These are phyloP conservation scores for Melanotaenia boesemani DNA, from an alignment of 2,797 vertebrate genomes.

Conservation along the genomic window DNA sequence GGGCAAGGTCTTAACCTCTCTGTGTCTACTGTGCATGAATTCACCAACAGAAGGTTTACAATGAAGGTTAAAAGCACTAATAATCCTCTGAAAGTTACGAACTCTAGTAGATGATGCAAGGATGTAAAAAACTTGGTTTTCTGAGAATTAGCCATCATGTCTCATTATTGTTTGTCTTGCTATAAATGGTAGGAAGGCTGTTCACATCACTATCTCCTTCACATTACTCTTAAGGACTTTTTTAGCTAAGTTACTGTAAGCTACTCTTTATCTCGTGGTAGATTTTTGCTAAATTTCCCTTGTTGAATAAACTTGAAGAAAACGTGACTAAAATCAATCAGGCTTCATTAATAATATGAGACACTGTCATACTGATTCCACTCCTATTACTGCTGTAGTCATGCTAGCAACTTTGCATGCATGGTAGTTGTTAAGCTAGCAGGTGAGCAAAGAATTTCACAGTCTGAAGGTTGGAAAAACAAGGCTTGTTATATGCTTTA, in stretches of 20 bases:
- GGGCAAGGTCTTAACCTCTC: slow-evolving; percentile 24
- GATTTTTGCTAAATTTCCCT: background rate
- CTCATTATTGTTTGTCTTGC: background rate
- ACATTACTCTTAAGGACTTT: background rate
- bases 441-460: no score
- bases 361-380: no score
- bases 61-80: background rate
- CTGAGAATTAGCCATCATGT: background rate
- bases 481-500: no score
- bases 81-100: background rate
- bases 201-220: background rate
- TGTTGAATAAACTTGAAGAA: no score
- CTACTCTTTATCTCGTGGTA: background rate
- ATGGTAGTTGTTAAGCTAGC: no score
- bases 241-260: background rate
- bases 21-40: background rate
- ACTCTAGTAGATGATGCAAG: background rate
- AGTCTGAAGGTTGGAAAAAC: no score
- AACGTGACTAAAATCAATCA: no score
- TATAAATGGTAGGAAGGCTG: background rate
- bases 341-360: no score
- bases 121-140: no score
- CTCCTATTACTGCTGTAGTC: no score
- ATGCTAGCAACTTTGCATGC: no score
- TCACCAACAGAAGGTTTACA: slow-evolving; percentile 6